phyloP scores from a whole-genome alignment of 2,113 vertebrate species.

The Nothocercus nigrocapillus region DNA sequence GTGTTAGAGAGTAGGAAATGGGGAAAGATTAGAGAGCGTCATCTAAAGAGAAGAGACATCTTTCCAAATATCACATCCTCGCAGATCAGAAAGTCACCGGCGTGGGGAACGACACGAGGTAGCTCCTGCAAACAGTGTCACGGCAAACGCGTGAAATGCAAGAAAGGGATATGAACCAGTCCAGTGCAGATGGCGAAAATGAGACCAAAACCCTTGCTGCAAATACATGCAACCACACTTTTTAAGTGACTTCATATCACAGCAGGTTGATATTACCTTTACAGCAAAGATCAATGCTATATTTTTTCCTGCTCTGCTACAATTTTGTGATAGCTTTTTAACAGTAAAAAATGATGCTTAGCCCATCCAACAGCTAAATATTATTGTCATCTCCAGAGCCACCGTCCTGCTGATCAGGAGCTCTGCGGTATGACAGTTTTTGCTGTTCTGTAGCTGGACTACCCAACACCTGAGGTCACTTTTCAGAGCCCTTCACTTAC shows the following conservation, averaged over 20 bases:
- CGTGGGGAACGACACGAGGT: background rate
- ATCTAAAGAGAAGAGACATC: slow-evolving; percentile 20
- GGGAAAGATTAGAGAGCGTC: background rate
- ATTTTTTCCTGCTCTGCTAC: background rate
- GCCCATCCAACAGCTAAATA: background rate
- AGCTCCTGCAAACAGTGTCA: background rate
- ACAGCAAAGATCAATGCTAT: background rate
- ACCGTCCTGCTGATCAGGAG: background rate
- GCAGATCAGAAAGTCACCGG: slow-evolving; percentile 11
- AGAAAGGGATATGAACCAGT: background rate
- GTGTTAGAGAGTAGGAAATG: slow-evolving; percentile 43
- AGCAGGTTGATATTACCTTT: background rate
- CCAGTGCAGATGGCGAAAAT: background rate
- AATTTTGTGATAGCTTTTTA: background rate
- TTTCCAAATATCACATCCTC: background rate
- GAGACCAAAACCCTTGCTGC: background rate
- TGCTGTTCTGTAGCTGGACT: background rate
- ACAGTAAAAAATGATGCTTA: background rate
- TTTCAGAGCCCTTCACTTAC: background rate
- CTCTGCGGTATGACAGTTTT: background rate
- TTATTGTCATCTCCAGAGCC: background rate
- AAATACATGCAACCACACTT: background rate
- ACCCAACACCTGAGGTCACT: background rate
- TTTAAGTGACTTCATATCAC: background rate
- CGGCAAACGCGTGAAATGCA: background rate